Base-by-base conservation (phyloP, 2,797 vertebrate genomes). In the Falco berigora region DNA sequence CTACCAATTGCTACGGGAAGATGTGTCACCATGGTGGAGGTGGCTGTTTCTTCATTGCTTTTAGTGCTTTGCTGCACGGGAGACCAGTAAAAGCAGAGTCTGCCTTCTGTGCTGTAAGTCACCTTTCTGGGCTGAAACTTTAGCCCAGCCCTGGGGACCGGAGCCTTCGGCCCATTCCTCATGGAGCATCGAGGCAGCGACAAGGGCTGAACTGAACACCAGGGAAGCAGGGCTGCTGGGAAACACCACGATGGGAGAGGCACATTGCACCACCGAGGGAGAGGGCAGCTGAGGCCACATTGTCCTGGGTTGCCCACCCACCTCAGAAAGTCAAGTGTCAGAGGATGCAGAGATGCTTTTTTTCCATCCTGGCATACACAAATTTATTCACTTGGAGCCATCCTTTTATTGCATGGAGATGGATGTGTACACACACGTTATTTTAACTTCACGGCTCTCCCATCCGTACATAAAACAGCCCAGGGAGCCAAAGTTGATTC, bases 401-500 rank as follows among this genome's bases (percentile, higher is more conserved):
- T 76, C 90, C 61, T 42, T 81, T 64, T 28, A 8, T 8, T 12
- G 63, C 80, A 21, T 0, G 1, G 92, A 85, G 93, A 79, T 25
- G 80, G 89, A 86, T 86, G 75, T 14, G 71, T n/a, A 25, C 12
- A 1, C 83, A 55, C 62, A 34, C 38, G 36, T 92, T 94, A 80
- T 79, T 95, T 92, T 71, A 94, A 90, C 89, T 92, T 68, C 83
- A 30, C 25, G 13, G 93, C 80, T 94, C 86, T 92, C 82, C 95
- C 86, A 89, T 83, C 94, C 68, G 50, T 94, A 53, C 94, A 92
- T 90, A 93, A 96, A 95, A 88, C 86, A 95, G 96, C 96, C 69
- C 78, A 92, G 96, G 91, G 94, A 91, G 67, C 84, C 11, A 5
- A 9, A 64, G 79, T 47, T 77, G 94, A 88, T 91, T 94, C 68